Evolutionary conservation across 2,797 vertebrate species (phyloP), one percentile per base, ranked within the genome.

Genomic region (Etheostoma nigrum): DNA sequence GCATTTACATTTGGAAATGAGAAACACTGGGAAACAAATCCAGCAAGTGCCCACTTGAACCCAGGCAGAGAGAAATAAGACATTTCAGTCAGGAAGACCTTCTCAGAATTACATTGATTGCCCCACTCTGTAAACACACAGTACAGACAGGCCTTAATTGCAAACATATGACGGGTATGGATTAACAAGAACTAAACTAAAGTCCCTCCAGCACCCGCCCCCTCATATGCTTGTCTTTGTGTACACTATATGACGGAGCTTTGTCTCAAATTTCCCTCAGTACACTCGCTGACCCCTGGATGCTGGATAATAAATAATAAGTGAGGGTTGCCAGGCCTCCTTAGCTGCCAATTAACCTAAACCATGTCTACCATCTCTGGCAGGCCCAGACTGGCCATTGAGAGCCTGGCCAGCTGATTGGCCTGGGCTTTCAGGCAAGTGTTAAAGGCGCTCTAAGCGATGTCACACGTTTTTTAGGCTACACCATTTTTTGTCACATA

Each of bases 41-140:
- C 89, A 83, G 80, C 70, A 30, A 89, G 87, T 88, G 90, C 82
- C 91, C 86, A 91, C 89, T 89, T 86, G 89, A 92, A 88, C 85
- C 83, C 75, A 89, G 79, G 81, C 89, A 86, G 74, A 89, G 79
- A 92, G 87, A 89, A 92, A 83, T 74, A 87, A 86, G 88, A 90
- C 76, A 67, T 85, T 79, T 89, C 79, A 81, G 89, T 82, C 78
- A 87, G 85, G 83, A 93, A 94, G 90, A 88, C 91, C 90, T 88
- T 91, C 87, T 85, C 86, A 93, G 92, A 92, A 93, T 94, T 94
- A 94, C 88, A 91, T 87, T 93, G 93, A 94, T 94, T 94, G 91
- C 84, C 88, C 67, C 82, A 44, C 82, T 94, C 82, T 87, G 90
- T 94, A 94, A 95, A 95, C 93, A 95, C 92, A 92, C 85, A 88